Evolutionary conservation across 2,113 vertebrate genomes (phyloP), one percentile per base, ranked within the genome.

Genomic region (Gorilla gorilla): DNA sequence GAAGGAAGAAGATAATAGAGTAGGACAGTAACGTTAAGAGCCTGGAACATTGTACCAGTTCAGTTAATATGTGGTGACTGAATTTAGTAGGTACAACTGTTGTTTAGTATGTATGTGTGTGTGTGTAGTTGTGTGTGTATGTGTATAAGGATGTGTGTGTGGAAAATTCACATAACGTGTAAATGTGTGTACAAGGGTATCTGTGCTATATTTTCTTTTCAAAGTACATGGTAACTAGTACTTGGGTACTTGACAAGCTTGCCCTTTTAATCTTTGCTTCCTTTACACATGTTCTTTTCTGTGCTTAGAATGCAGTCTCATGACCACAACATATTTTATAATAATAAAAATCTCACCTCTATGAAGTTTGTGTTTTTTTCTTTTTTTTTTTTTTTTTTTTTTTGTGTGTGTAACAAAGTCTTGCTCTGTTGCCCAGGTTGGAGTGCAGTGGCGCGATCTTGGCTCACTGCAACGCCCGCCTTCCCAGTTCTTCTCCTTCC

Each of bases 311-410:
- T 97, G 64, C 11, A 57, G 25, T 57, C 23, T 93, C 8, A 1
- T 73, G 55, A 30, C 17, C 57, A 75, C 22, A 38, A 40, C 52
- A 8, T 2, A 14, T 59, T 30, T 32, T 84, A 45, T 95, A 84
- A 81, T 50, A 35, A 78, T 48, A 38, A 84, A 25, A 57, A 55
- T 70, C 61, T 88, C 64, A 61, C 30, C 14, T 92, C 76, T 18
- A 3, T n/a, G 18, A 18, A 50, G 4, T 50, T 16, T 20, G 6
- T 55, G 20, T 55, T 55, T 55, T 55, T 55, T 55, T 45, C 1
- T 45, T 45, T 45, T 2, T 8, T 45, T 45, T 8, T 8, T 0
- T 6, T 17, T 17, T 52, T 55, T 55, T 45, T 45, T 8, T 0
- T 6, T 52, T 52, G 17, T 55, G 18, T 55, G 7, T 55, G 52